Evolutionary conservation across 53 echinoderm and acorn worm genomes (phyloP).

Genomic region (Arbacia lixula): DNA sequence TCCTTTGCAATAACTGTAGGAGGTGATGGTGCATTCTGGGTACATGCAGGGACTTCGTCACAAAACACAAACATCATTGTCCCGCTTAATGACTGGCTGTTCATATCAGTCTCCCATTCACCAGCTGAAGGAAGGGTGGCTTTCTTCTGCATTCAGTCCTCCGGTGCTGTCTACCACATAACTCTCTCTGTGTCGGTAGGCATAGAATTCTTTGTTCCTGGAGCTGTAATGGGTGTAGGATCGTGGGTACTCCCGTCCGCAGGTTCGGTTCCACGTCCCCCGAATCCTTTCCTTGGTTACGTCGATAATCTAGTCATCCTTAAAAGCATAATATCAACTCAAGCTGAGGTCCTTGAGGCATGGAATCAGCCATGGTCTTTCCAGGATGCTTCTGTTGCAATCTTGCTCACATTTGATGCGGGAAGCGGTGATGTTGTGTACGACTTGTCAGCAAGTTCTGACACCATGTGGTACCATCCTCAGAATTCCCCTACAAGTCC

Average conservation of each 20-base stretch:
- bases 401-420: slow-evolving; percentile 69
- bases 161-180: slow-evolving; percentile 21
- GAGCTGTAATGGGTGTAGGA: slow-evolving; percentile 77
- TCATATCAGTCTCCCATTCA: slow-evolving; percentile 71
- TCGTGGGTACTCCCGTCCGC: slow-evolving; percentile 78
- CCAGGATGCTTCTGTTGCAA: slow-evolving; percentile 61
- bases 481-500: slow-evolving; percentile 56
- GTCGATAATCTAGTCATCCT: slow-evolving; percentile 55
- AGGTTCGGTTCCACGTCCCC: slow-evolving; percentile 50
- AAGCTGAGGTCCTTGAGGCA: slow-evolving; percentile 68
- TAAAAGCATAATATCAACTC: slow-evolving; percentile 50
- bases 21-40: slow-evolving; percentile 54
- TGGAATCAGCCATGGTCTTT: slow-evolving; percentile 60
- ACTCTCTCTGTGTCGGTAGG: background rate
- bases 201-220: slow-evolving; percentile 59
- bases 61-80: slow-evolving; percentile 68
- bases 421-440: slow-evolving; percentile 62
- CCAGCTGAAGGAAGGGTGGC: slow-evolving; percentile 58
- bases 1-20: slow-evolving; percentile 74
- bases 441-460: slow-evolving; percentile 61
- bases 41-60: slow-evolving; percentile 61
- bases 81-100: slow-evolving; percentile 69
- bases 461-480: slow-evolving; percentile 66
- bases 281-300: slow-evolving; percentile 21
- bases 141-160: slow-evolving; percentile 68